Percentiles rank a stretch among this genome's conserved stretches.
These are phyloP conservation scores for Phrynocephalus vlangalii DNA, from an alignment of 2,797 vertebrate genomes.

Conservation along the genomic window DNA sequence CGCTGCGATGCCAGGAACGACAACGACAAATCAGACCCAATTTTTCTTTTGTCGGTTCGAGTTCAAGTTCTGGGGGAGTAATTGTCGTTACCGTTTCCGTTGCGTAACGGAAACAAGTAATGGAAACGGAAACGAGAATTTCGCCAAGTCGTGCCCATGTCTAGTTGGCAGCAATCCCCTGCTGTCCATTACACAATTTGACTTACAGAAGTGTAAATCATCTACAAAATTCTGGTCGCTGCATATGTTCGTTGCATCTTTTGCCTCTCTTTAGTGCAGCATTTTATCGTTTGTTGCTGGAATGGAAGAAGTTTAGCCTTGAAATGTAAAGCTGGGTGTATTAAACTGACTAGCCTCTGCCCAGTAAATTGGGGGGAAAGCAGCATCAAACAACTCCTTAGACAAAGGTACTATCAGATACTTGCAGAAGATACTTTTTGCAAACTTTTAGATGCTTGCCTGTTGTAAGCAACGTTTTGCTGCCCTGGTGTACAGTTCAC, in stretches of 20 bases:
- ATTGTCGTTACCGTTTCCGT: no score
- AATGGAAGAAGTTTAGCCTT: not conserved
- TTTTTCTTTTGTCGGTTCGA: no score
- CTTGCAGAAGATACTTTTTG: not conserved
- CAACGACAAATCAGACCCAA: no score
- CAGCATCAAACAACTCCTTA: constrained; percentile 20
- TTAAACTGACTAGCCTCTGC: not conserved
- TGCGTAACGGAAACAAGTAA: no score
- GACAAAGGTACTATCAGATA: not conserved
- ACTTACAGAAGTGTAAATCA: no score
- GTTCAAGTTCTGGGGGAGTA: no score
- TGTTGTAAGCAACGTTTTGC: not conserved
- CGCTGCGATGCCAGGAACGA: no score
- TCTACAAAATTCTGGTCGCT: no score
- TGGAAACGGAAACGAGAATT: no score
- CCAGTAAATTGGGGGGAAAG: not conserved
- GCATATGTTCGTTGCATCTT: not conserved
- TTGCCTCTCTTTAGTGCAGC: not conserved
- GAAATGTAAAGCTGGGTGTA: not conserved
- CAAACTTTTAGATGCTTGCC: not conserved
- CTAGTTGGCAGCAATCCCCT: no score
- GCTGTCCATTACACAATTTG: no score
- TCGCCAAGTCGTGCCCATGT: no score
- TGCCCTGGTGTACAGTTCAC: not conserved
- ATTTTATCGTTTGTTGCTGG: not conserved